These are phyloP conservation scores for Malurus cyaneus DNA, from an alignment of 2,113 vertebrate genomes.

Conservation along the genomic window DNA sequence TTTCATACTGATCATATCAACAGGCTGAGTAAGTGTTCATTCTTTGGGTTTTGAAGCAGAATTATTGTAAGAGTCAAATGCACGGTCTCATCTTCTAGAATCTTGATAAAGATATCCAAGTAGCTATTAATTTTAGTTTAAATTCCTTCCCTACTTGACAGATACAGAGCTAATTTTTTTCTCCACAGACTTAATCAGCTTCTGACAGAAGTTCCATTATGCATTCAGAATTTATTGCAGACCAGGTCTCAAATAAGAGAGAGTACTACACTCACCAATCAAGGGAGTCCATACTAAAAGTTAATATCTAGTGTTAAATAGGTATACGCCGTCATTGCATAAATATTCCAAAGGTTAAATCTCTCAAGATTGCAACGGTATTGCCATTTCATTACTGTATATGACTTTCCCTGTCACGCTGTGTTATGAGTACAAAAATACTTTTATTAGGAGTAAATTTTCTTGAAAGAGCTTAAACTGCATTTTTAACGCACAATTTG, in stretches of 20 bases:
- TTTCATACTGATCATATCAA: neutral
- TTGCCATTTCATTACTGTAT: neutral
- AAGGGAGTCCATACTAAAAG: neutral
- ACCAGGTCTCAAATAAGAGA: neutral
- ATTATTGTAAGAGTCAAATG: neutral
- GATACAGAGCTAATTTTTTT: neutral
- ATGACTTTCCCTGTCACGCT: neutral
- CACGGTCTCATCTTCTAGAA: neutral
- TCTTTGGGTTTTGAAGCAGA: neutral
- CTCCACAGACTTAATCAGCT: neutral
- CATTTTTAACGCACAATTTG: constrained; percentile 31
- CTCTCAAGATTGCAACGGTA: neutral
- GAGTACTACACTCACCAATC: neutral
- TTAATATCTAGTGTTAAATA: neutral
- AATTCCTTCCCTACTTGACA: neutral
- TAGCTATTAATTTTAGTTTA: neutral
- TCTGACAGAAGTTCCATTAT: neutral
- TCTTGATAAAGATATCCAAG: neutral
- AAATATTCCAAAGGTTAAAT: neutral
- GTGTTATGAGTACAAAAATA: constrained; percentile 12
- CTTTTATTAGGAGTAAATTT: constrained; percentile 27
- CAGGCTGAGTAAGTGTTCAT: neutral
- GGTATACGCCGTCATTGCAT: neutral
- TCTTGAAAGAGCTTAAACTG: constrained; percentile 15
- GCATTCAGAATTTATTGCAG: neutral